These are phyloP conservation scores for Tetraodon nigroviridis DNA, from an alignment of 2,113 vertebrate genomes.

Conservation along the genomic window DNA sequence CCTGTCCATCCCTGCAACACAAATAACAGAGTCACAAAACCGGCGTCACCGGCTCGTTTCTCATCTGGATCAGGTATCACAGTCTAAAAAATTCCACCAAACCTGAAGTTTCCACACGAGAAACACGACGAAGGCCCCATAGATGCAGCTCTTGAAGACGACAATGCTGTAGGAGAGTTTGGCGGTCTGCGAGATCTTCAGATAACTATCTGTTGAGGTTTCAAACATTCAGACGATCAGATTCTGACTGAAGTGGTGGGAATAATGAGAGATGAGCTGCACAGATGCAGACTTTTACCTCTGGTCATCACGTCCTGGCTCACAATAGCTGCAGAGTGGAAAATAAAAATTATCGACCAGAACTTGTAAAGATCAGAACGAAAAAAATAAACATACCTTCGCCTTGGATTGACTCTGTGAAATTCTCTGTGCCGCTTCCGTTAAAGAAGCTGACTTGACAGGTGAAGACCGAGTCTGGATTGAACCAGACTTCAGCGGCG, in stretches of 20 bases:
- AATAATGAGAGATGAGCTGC: background rate
- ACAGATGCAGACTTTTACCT: background rate
- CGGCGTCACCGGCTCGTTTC: background rate
- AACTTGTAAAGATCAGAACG: background rate
- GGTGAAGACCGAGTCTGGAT: slow-evolving; percentile 49
- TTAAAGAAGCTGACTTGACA: slow-evolving; percentile 73
- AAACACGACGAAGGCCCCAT: slow-evolving; percentile 45
- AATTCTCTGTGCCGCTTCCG: fast-evolving
- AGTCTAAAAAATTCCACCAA: background rate
- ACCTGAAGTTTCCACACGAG: slow-evolving; percentile 59
- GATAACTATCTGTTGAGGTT: slow-evolving; percentile 30
- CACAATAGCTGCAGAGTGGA: background rate
- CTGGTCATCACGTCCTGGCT: background rate
- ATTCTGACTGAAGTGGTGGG: too few relatives aligned
- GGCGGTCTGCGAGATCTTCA: slow-evolving; percentile 17
- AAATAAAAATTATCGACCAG: background rate
- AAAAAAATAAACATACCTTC: background rate
- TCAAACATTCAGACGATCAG: background rate
- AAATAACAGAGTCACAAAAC: background rate
- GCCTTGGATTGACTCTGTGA: fast-evolving
- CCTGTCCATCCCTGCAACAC: slow-evolving; percentile 22
- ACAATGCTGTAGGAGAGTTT: slow-evolving; percentile 49
- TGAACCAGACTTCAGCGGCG: slow-evolving; percentile 57
- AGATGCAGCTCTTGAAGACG: slow-evolving; percentile 55
- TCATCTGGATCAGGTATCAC: too few relatives aligned